Conservation (phyloP, 2,797 vertebrate genomes). For the Chrysocyon brachyurus region DNA sequence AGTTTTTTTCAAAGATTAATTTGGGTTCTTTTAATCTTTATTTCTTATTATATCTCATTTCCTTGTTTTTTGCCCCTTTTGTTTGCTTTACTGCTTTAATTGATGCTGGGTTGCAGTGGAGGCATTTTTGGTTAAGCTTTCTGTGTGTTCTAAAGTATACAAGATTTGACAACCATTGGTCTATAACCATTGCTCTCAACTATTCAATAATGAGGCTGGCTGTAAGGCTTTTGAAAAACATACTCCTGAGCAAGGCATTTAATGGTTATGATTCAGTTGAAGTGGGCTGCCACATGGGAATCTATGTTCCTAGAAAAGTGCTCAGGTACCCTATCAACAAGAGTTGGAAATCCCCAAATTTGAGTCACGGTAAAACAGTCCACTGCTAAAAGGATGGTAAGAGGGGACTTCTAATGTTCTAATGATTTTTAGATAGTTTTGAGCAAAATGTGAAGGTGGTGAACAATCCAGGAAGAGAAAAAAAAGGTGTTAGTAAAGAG, state of each 20-base stretch:
- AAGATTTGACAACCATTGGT: background rate
- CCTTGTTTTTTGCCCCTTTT: background rate
- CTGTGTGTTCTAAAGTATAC: background rate
- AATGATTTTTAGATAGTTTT: background rate
- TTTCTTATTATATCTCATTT: background rate
- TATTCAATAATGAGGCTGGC: too few species aligned
- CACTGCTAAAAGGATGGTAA: background rate
- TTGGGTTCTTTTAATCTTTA: background rate
- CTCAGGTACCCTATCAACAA: background rate
- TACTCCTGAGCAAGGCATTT: background rate
- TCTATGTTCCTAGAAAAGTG: background rate
- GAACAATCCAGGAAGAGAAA: background rate
- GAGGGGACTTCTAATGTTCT: background rate
- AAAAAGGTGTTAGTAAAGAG: background rate
- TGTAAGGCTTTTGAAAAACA: background rate
- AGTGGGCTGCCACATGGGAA: background rate
- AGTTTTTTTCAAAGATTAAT: background rate
- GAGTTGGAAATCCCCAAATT: background rate
- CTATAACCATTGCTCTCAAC: background rate
- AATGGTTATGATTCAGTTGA: background rate
- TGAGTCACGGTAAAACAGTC: background rate
- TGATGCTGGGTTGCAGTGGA: background rate
- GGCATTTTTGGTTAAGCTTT: background rate
- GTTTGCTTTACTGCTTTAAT: background rate
- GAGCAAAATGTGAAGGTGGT: background rate